These are phyloP conservation scores for Corapipo altera DNA, from an alignment of 2,113 vertebrate species.

Conservation along the genomic window DNA sequence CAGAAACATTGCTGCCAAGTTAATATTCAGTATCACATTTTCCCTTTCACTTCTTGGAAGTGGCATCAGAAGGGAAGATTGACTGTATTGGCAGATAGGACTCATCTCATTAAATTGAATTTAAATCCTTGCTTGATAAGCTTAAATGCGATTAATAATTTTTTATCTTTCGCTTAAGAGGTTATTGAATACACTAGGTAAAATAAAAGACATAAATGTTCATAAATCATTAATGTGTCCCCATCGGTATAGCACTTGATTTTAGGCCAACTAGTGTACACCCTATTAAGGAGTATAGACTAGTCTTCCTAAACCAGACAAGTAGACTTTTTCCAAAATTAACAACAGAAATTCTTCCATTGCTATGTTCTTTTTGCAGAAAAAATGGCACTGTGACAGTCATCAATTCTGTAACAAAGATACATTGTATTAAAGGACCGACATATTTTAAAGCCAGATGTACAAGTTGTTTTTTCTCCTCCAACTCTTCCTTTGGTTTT, in stretches of 20 bases:
- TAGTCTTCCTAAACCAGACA: not conserved
- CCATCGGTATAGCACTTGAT: not conserved
- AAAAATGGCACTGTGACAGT: not conserved
- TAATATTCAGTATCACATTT: not conserved
- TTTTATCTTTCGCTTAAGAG: not conserved
- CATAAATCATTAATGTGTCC: not conserved
- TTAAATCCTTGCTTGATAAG: conserved; percentile 10
- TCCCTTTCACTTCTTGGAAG: not conserved
- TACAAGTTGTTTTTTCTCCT: not conserved
- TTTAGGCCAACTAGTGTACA: not conserved
- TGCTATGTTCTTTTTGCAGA: not conserved
- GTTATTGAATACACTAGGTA: not conserved
- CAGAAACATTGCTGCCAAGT: not conserved
- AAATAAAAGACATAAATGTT: not conserved
- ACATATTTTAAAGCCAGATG: not conserved
- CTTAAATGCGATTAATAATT: not conserved
- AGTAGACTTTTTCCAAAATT: not conserved
- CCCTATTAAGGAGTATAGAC: not conserved
- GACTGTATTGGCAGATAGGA: not conserved
- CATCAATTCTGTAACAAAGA: not conserved
- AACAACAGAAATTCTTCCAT: not conserved
- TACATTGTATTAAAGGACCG: not conserved
- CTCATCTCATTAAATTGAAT: not conserved
- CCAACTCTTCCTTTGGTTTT: not conserved
- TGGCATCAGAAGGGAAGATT: not conserved